Percentiles rank a stretch among this genome's conserved stretches.
These are phyloP conservation scores for Gymnoscopelus microlampas DNA, from an alignment of 2,797 vertebrate species.

Conservation along the genomic window DNA sequence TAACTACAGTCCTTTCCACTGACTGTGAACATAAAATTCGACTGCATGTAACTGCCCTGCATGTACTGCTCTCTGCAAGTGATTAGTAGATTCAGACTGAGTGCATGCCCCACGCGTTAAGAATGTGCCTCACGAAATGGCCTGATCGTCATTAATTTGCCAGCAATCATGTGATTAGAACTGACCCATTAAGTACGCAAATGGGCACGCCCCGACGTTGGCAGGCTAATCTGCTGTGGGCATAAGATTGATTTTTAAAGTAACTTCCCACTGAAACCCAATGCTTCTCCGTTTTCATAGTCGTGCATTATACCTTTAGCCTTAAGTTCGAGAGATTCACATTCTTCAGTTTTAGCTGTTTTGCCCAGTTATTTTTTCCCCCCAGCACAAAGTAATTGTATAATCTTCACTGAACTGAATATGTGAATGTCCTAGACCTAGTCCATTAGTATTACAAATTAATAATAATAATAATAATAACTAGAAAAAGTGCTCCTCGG, in stretches of 20 bases:
- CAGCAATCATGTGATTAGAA: constrained; percentile 1
- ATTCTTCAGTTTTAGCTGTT: no score
- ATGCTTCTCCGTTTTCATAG: background rate
- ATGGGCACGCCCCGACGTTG: background rate
- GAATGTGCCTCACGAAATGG: background rate
- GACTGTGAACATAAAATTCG: no score
- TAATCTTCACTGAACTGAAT: no score
- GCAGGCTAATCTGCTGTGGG: background rate
- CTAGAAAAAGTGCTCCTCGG: no score
- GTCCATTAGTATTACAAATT: no score
- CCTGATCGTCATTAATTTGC: background rate
- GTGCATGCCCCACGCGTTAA: background rate
- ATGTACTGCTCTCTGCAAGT: background rate
- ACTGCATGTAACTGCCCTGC: no score
- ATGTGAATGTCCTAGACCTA: no score
- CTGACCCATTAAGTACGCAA: background rate
- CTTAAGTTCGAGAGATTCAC: background rate
- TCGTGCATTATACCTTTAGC: background rate
- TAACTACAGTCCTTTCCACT: no score
- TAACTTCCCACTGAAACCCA: background rate
- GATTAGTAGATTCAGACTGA: background rate
- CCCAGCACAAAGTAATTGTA: no score
- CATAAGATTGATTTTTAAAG: background rate
- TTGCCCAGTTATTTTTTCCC: no score
- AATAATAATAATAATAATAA: no score